Base-by-base conservation (phyloP, 1,140 invertebrate species). In the Cydia amplana region DNA sequence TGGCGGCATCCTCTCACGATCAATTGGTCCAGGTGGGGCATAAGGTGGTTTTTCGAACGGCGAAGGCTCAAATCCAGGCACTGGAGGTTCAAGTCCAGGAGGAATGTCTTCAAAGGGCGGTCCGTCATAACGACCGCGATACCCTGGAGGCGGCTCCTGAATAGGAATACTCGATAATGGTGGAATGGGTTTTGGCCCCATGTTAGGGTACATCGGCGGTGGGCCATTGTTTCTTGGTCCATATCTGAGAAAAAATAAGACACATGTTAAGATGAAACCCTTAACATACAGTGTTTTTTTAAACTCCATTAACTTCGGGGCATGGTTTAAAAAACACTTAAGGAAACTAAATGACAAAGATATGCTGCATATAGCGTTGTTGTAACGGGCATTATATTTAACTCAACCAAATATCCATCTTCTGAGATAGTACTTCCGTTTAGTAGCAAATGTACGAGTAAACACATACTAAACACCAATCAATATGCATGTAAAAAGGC, bases 51-150 rank as follows among this genome's bases (percentile, higher is more conserved):
- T 91, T 73, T 93, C 91, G 79, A 93, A 91, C 18, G 91, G 91
- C 1, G 91, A 88, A 36, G 90, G 91, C 77, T 94, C 93, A 80
- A 93, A 94, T 49, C 93, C 93, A 36, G 93, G 93, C 23, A 93
- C 91, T n/a, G 93, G 90, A 14, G 93, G 93, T 78, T 94, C 93
- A 5, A 92, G 88, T 46, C 92, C 93, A 28, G 91, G 92, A 64
- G 92, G 92, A 75, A 88, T 83, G 67, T 93, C 92, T 78, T 93
- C 91, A 81, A 93, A 93, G 20, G 87, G 82, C 10, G 90, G 85
- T 7, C 79, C 84, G 75, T 90, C 90, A 78, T 91, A 93, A 5
- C 92, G 87, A 74, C 89, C 87, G 51, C 91, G 82, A 80, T 90
- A 93, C 5, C 84, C 85, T 16, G 87, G 83, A 7, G 85, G 83